A percentile compares a stretch with the other conserved stretches of the same genome.
Evolutionary conservation across 2,888 invertebrate species (phyloP).

Genomic region (Dicranocentrus wangi): DNA sequence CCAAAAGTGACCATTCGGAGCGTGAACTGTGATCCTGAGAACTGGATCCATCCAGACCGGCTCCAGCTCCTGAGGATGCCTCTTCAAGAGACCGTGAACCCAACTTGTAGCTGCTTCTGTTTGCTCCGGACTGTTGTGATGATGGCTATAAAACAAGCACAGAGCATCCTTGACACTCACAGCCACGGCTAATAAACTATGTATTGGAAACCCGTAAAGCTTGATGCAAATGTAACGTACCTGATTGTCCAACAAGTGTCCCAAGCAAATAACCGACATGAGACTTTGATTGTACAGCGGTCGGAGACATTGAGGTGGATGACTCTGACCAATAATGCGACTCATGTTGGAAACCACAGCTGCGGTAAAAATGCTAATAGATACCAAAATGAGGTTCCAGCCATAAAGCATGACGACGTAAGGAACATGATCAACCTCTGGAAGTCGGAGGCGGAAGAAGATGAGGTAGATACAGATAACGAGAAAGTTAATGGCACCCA

Average conservation of each 20-base stretch:
- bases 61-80: slow-evolving; percentile 36
- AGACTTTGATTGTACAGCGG: slow-evolving; percentile 63
- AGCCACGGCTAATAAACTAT: too few species aligned
- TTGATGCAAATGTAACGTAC: slow-evolving; percentile 32
- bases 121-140: slow-evolving; percentile 29
- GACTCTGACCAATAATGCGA: slow-evolving; percentile 63
- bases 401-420: slow-evolving; percentile 70
- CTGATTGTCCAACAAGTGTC: slow-evolving; percentile 57
- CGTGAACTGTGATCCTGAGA: slow-evolving; percentile 47
- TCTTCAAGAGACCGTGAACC: slow-evolving; percentile 49
- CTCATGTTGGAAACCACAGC: slow-evolving; percentile 64
- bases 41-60: slow-evolving; percentile 52
- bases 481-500: slow-evolving; percentile 79
- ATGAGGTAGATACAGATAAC: slow-evolving; percentile 80
- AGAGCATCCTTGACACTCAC: too few species aligned
- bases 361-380: slow-evolving; percentile 67
- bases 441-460: slow-evolving; percentile 76
- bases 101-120: slow-evolving; percentile 57
- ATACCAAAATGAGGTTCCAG: slow-evolving; percentile 69
- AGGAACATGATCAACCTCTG: slow-evolving; percentile 70
- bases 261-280: slow-evolving; percentile 67
- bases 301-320: slow-evolving; percentile 65
- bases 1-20: slow-evolving; percentile 80
- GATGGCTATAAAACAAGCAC: too few species aligned
- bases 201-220: too few species aligned